Evolutionary conservation across 1,140 invertebrate genomes (phyloP), one percentile per base, ranked within the genome.

Genomic region (Holotrichia oblita): DNA sequence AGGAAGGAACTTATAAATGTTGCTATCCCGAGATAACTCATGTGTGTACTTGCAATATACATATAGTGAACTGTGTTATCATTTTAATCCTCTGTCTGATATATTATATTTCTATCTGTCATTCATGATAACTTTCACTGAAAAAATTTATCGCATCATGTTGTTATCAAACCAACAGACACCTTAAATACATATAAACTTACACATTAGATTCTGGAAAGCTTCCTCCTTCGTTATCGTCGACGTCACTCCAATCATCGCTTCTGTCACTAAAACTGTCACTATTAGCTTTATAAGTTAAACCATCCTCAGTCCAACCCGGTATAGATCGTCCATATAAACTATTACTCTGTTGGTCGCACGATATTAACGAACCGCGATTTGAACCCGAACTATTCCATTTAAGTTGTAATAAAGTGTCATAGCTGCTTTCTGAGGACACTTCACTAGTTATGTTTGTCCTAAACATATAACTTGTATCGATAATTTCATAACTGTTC

Each of bases 181-280:
- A 34, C 27, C 27, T 34, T 34, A 34, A 34, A 34, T 34, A 34
- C 27, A 10, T 48, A 48, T 48, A 6, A 34, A 69, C 61, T 69
- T 69, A 69, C 61, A 69, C 24, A 10, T 17, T 14, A 22, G 61
- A 9, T 69, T 69, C 61, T 34, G 22, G 61, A 69, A 14, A 69
- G 22, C 40, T 20, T 74, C 17, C 79, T 22, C 81, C 80, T 44
- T 89, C 83, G 86, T 89, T 90, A 77, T 89, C 88, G 81, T 92
- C 91, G 22, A 92, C 87, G 81, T 92, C 91, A 72, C 91, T 89
- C 91, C 91, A 92, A 79, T 92, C 91, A 78, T 92, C 91, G 81
- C 91, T 92, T 41, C 90, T 88, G 79, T 91, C 90, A 69, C 89
- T 86, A 41, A 89, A 88, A 80, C 89, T 90, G 3, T 88, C 86